Conservation (phyloP, 2,113 vertebrate genomes). For the Mobula hypostoma region DNA sequence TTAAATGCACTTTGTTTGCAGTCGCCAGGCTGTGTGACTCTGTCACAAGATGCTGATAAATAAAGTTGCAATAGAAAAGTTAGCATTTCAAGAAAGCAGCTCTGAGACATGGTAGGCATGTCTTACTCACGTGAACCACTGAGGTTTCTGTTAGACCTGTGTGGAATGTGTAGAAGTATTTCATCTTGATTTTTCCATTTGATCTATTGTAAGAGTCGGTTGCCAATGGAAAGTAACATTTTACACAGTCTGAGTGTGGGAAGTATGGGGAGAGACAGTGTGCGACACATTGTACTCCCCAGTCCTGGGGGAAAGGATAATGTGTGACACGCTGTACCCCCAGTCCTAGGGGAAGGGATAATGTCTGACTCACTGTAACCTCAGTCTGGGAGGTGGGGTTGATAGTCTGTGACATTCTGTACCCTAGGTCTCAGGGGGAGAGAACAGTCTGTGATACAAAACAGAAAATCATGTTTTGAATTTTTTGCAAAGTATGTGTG, state of each 20-base stretch:
- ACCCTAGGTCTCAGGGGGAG: not conserved
- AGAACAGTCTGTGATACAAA: not conserved
- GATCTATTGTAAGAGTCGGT: not conserved
- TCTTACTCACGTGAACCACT: not conserved
- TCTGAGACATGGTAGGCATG: not conserved
- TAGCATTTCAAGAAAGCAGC: not conserved
- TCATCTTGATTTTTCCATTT: not conserved
- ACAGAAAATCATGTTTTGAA: no score
- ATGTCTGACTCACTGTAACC: not conserved
- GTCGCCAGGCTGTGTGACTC: not conserved
- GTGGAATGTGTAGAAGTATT: not conserved
- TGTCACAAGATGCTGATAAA: not conserved
- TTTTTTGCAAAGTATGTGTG: no score
- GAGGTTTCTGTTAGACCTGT: not conserved
- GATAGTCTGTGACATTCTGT: not conserved
- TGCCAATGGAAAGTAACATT: not conserved
- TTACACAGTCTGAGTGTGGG: not conserved
- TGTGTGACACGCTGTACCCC: not conserved
- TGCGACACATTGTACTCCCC: not conserved
- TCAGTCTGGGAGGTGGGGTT: not conserved
- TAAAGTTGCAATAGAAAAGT: slow-evolving; percentile 3
- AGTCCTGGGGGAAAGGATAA: not conserved
- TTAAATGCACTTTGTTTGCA: not conserved
- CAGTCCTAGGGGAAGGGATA: not conserved
- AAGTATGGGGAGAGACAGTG: not conserved